Percentiles rank a stretch among this genome's conserved stretches.
phyloP scores from a whole-genome alignment of 1,140 invertebrate genomes.

The Sarcophaga peregrina region DNA sequence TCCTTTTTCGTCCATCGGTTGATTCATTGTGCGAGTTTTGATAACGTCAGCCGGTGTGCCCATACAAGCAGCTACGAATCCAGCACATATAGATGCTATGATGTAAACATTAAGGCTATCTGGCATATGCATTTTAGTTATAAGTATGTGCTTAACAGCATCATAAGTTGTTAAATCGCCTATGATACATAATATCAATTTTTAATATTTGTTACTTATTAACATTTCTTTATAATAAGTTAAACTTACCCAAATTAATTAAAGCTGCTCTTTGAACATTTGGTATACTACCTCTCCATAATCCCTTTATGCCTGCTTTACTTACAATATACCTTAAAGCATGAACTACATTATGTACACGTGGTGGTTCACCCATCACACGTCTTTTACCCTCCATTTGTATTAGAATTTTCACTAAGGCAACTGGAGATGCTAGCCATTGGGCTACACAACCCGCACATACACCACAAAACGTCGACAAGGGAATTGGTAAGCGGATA shows the following conservation, averaged over 20 bases:
- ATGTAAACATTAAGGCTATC: slow-evolving; percentile 85
- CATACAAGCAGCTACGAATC: slow-evolving; percentile 86
- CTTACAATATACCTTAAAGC: slow-evolving; percentile 81
- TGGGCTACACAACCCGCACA: slow-evolving; percentile 85
- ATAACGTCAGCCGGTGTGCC: slow-evolving; percentile 93
- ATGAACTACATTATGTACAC: slow-evolving; percentile 80
- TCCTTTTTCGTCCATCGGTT: slow-evolving; percentile 83
- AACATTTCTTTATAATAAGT: not conserved
- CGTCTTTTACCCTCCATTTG: slow-evolving; percentile 89
- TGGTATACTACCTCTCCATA: slow-evolving; percentile 88
- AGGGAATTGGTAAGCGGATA: slow-evolving; percentile 74
- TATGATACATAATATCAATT: not conserved
- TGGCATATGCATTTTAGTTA: slow-evolving; percentile 79
- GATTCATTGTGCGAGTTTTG: slow-evolving; percentile 95
- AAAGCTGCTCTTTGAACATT: slow-evolving; percentile 89
- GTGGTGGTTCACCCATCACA: slow-evolving; percentile 81
- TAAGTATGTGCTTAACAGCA: slow-evolving; percentile 83
- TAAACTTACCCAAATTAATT: slow-evolving; percentile 71
- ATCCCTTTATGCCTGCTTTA: slow-evolving; percentile 80
- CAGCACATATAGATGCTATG: slow-evolving; percentile 82
- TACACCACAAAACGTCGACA: slow-evolving; percentile 80
- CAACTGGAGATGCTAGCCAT: slow-evolving; percentile 88
- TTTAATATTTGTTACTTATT: not conserved
- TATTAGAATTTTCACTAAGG: slow-evolving; percentile 93
- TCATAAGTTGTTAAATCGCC: slow-evolving; percentile 93